phyloP scores from a whole-genome alignment of 2,888 invertebrate genomes.

The Pinctada fucata region DNA sequence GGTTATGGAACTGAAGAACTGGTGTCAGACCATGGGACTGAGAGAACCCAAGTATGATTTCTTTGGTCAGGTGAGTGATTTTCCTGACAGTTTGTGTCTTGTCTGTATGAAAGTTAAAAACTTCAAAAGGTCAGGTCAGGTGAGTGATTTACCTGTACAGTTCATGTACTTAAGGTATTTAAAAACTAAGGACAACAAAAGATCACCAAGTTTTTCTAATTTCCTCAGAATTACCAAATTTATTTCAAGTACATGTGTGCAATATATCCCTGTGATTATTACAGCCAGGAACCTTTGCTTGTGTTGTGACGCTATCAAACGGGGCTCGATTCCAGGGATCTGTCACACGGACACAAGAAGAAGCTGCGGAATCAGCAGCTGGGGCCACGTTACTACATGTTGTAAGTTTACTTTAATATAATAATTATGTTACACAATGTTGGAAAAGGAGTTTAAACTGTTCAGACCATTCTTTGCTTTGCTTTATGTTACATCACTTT shows the following conservation, averaged over 20 bases:
- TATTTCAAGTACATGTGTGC: too few relatives aligned
- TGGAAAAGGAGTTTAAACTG: neutral
- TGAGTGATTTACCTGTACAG: too few relatives aligned
- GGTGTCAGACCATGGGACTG: constrained; percentile 58
- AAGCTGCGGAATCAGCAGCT: constrained; percentile 76
- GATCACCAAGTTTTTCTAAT: too few relatives aligned
- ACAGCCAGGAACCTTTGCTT: constrained; percentile 50
- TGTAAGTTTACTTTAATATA: constrained; percentile 52
- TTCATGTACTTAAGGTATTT: too few relatives aligned
- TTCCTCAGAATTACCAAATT: too few relatives aligned
- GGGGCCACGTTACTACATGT: constrained; percentile 67
- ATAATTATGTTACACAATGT: neutral
- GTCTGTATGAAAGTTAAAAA: neutral
- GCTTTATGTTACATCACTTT: neutral
- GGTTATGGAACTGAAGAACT: constrained; percentile 60
- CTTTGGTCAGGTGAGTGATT: constrained; percentile 22
- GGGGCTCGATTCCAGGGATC: constrained; percentile 78
- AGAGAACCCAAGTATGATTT: constrained; percentile 65
- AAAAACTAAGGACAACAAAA: too few relatives aligned
- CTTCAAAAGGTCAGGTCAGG: too few relatives aligned
- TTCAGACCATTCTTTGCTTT: neutral
- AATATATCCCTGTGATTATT: too few relatives aligned
- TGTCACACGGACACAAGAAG: constrained; percentile 77
- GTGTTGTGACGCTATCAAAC: constrained; percentile 79
- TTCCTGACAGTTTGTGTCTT: neutral